Conservation (phyloP, 2,113 vertebrate species). For the Gasterosteus nipponicus region DNA sequence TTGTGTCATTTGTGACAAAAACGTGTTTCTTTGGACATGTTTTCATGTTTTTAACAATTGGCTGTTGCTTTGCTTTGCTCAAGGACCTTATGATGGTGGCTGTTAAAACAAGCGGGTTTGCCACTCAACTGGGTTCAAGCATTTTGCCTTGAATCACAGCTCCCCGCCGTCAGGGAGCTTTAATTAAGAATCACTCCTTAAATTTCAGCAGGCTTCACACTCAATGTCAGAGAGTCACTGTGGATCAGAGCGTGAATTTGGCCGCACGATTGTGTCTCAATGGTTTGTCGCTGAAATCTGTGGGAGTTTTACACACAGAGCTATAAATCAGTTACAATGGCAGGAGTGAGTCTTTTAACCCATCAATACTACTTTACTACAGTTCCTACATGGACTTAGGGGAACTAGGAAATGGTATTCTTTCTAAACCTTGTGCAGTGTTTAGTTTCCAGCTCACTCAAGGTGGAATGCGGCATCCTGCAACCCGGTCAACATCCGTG, state of each 20-base stretch:
- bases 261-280: slow-evolving; percentile 9
- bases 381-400: slow-evolving; percentile 1
- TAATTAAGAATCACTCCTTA: slow-evolving; percentile 58
- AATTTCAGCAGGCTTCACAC: slow-evolving; percentile 34
- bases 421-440: background rate
- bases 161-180: slow-evolving; percentile 39
- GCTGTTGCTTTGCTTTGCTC: slow-evolving; percentile 21
- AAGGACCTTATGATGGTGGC: slow-evolving; percentile 40
- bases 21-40: background rate
- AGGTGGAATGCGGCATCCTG: slow-evolving; percentile 18
- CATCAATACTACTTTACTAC: background rate
- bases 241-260: slow-evolving; percentile 26
- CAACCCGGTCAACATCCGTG: slow-evolving; percentile 11
- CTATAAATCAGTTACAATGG: slow-evolving; percentile 2
- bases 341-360: slow-evolving; percentile 18
- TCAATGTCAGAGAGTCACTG: slow-evolving; percentile 35
- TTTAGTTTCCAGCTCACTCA: slow-evolving; percentile 7
- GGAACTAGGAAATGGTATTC: slow-evolving; percentile 2
- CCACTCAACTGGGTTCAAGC: slow-evolving; percentile 41
- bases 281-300: slow-evolving; percentile 19
- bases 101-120: slow-evolving; percentile 24
- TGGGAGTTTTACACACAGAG: slow-evolving; percentile 2
- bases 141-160: slow-evolving; percentile 47
- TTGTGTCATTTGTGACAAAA: slow-evolving; percentile 1
- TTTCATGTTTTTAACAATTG: slow-evolving; percentile 10